These are phyloP conservation scores for Stictonetta naevosa DNA, from an alignment of 2,113 vertebrate genomes.

Conservation along the genomic window DNA sequence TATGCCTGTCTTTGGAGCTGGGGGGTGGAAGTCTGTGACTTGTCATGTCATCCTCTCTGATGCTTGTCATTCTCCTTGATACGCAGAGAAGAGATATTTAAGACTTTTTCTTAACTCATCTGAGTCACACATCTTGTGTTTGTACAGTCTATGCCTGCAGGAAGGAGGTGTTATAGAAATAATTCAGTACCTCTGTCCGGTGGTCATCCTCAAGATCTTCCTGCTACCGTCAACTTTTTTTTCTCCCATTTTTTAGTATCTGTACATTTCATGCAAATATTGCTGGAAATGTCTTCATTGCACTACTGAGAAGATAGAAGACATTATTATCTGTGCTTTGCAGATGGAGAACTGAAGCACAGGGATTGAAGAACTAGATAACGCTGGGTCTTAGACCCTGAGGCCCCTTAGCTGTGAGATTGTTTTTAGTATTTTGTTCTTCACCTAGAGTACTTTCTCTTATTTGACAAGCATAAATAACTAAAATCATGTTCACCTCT, in stretches of 20 bases:
- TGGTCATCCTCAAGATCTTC: not conserved
- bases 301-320: not conserved
- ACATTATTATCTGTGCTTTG: not conserved
- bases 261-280: not conserved
- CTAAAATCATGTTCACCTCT: not conserved
- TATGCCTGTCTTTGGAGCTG: not conserved
- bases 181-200: not conserved
- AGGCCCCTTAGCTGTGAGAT: not conserved
- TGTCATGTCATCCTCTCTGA: accelerated
- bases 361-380: not conserved
- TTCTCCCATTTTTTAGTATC: not conserved
- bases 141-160: not conserved
- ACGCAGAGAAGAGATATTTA: not conserved
- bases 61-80: not conserved
- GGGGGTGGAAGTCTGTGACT: not conserved
- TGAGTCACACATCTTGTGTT: not conserved
- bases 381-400: not conserved
- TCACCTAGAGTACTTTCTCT: not conserved
- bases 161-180: not conserved
- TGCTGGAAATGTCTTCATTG: not conserved
- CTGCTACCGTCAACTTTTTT: not conserved
- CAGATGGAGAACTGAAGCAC: not conserved
- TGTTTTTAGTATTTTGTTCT: not conserved
- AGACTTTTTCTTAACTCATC: not conserved
- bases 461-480: not conserved